Conservation (phyloP, 92 coral and sea anemone species). For the Bergia puertoricense region DNA sequence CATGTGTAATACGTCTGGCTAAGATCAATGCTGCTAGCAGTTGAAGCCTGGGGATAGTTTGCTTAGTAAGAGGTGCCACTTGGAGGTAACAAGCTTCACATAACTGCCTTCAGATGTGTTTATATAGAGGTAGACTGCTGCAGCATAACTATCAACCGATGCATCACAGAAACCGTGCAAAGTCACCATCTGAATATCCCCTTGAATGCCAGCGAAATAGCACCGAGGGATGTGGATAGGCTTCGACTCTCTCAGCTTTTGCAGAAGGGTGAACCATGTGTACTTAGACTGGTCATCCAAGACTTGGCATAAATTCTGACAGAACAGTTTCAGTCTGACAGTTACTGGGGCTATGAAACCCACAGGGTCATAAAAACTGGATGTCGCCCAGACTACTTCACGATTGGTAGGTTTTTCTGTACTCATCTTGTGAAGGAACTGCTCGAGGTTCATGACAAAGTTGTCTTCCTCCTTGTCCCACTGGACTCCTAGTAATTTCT, state of each 20-base stretch:
- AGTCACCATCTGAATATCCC: not conserved
- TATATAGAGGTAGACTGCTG: not conserved
- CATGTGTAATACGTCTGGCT: constrained; percentile 15
- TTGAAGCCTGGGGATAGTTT: constrained; percentile 22
- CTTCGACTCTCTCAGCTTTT: too few relatives aligned
- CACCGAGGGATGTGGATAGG: constrained; percentile 39
- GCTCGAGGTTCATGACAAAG: too few relatives aligned
- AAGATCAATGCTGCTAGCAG: not conserved
- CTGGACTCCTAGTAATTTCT: too few relatives aligned
- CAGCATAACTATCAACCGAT: constrained; percentile 26
- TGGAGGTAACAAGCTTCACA: constrained; percentile 23
- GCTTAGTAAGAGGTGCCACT: constrained; percentile 22
- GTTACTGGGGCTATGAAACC: not conserved
- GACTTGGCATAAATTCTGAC: too few relatives aligned
- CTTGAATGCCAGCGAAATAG: constrained; percentile 24
- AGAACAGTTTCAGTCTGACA: too few relatives aligned
- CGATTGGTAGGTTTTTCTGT: too few relatives aligned
- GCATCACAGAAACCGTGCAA: constrained; percentile 30
- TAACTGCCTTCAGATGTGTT: not conserved
- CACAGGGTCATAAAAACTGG: constrained; percentile 31
- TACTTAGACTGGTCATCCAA: too few relatives aligned
- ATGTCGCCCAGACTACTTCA: not conserved
- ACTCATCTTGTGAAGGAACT: too few relatives aligned
- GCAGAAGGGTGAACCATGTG: too few relatives aligned
- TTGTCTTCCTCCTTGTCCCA: too few relatives aligned